These are phyloP conservation scores for Apus apus DNA, from an alignment of 2,113 vertebrate genomes.

Conservation along the genomic window DNA sequence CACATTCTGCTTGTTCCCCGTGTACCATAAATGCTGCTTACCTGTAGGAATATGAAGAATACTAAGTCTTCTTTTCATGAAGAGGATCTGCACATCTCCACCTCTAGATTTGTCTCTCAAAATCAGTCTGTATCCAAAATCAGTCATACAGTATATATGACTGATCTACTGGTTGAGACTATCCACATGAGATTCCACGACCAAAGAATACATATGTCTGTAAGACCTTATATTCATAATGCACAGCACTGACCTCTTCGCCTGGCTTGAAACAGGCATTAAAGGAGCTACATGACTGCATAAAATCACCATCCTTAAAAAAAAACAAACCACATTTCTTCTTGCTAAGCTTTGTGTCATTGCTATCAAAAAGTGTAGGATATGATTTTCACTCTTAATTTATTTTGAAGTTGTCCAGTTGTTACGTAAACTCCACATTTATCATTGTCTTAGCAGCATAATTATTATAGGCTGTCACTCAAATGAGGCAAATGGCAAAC, in stretches of 20 bases:
- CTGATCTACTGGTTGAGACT: background rate
- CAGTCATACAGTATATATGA: background rate
- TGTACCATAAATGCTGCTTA: background rate
- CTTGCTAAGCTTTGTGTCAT: background rate
- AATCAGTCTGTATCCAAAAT: background rate
- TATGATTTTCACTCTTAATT: background rate
- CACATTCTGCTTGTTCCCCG: background rate
- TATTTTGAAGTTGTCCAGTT: background rate
- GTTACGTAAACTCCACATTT: background rate
- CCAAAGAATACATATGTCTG: background rate
- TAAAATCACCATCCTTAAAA: background rate
- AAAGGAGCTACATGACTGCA: background rate
- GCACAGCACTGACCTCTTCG: background rate
- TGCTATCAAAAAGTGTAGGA: background rate
- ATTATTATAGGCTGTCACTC: background rate
- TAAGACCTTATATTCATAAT: background rate
- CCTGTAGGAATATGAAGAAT: background rate
- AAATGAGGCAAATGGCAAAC: background rate
- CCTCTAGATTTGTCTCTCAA: background rate
- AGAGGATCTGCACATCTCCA: background rate
- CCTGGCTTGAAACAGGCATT: background rate
- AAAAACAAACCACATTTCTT: background rate
- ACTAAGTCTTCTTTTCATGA: background rate
- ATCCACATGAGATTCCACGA: background rate
- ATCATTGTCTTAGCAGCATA: background rate